These are phyloP conservation scores for Drosophila fuyamai DNA, from an alignment of 1,140 invertebrate species.

Conservation along the genomic window DNA sequence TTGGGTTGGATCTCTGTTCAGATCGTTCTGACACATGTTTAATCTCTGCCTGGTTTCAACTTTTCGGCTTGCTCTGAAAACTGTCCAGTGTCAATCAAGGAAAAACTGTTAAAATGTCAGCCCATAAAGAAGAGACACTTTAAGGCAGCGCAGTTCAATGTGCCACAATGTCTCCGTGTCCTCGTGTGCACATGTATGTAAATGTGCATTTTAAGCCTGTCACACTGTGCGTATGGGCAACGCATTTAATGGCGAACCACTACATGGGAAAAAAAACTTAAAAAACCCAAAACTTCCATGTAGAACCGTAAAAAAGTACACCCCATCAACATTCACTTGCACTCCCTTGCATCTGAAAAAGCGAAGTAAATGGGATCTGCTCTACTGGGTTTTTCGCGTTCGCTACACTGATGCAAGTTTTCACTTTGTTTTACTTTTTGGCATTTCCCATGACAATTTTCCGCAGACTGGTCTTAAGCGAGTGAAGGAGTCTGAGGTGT, in stretches of 20 bases:
- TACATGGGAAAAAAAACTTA: constrained; percentile 2
- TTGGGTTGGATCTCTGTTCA: not conserved
- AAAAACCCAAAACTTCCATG: constrained; percentile 32
- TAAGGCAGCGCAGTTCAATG: constrained; percentile 20
- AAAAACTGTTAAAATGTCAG: constrained; percentile 51
- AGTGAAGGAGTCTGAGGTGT: constrained; percentile 9
- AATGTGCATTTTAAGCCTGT: constrained; percentile 40
- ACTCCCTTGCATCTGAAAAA: constrained; percentile 24
- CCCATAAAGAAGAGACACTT: constrained; percentile 42
- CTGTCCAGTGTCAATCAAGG: constrained; percentile 30
- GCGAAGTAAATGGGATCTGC: constrained; percentile 35
- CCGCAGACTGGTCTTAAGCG: constrained; percentile 13
- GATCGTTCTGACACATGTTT: constrained; percentile 13
- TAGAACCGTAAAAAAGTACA: constrained; percentile 36
- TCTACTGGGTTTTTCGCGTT: constrained; percentile 44
- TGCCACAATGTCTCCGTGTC: constrained; percentile 37
- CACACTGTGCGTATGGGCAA: constrained; percentile 58
- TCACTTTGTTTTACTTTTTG: constrained; percentile 31
- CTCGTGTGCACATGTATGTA: not conserved
- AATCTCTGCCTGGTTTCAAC: constrained; percentile 6
- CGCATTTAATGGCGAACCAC: constrained; percentile 37
- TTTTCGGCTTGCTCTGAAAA: constrained; percentile 17
- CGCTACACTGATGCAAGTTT: constrained; percentile 40
- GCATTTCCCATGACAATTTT: constrained; percentile 62
- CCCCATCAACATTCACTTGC: constrained; percentile 25